A percentile compares a stretch with the other conserved stretches of the same genome.
phyloP scores from a whole-genome alignment of 1,140 invertebrate genomes.

The Drosophila lini region DNA sequence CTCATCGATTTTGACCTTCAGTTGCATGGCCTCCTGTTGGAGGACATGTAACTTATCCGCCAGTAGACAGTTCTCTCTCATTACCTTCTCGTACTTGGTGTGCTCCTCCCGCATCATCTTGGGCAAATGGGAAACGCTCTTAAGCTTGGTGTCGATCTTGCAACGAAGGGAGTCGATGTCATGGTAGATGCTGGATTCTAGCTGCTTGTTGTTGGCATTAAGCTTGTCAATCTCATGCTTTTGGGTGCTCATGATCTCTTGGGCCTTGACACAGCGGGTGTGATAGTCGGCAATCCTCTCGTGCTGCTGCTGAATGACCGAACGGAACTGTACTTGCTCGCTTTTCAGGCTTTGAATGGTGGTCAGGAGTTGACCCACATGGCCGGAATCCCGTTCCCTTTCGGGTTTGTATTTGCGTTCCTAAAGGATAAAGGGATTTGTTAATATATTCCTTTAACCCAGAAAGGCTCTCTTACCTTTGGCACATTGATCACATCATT shows the following conservation, averaged over 20 bases:
- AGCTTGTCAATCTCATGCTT: slow-evolving; percentile 79
- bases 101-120: slow-evolving; percentile 72
- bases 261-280: slow-evolving; percentile 69
- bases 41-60: slow-evolving; percentile 64
- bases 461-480: not conserved
- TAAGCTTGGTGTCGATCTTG: slow-evolving; percentile 72
- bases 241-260: slow-evolving; percentile 78
- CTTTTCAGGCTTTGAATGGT: slow-evolving; percentile 65
- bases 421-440: not conserved
- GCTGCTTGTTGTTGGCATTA: slow-evolving; percentile 69
- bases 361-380: slow-evolving; percentile 49
- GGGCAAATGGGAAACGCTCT: slow-evolving; percentile 66
- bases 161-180: slow-evolving; percentile 64
- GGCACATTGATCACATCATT: slow-evolving; percentile 69
- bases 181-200: slow-evolving; percentile 66
- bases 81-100: slow-evolving; percentile 61
- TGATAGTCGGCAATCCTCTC: slow-evolving; percentile 72
- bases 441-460: not conserved
- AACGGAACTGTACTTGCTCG: slow-evolving; percentile 65
- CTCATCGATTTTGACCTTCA: slow-evolving; percentile 75
- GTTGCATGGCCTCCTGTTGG: slow-evolving; percentile 63
- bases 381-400: slow-evolving; percentile 13
- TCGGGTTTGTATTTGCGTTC: slow-evolving; percentile 36
- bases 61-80: slow-evolving; percentile 69
- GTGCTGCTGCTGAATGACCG: slow-evolving; percentile 69